These are phyloP conservation scores for Pseudomugil gertrudae DNA, from an alignment of 2,797 vertebrate species.

Conservation along the genomic window DNA sequence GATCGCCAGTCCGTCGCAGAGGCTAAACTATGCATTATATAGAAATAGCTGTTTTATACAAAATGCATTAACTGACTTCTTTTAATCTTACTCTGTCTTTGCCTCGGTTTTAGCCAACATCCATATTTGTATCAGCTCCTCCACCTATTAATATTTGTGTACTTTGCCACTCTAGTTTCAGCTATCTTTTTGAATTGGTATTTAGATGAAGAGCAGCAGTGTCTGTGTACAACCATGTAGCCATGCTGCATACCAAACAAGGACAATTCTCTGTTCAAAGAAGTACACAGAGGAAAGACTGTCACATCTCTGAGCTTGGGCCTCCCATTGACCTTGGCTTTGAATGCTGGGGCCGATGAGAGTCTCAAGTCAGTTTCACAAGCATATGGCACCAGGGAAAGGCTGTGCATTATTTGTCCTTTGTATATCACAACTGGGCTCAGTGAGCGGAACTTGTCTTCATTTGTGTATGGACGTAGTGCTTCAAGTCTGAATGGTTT, in stretches of 20 bases:
- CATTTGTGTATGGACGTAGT: constrained; percentile 22
- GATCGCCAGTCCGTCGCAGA: too few species aligned
- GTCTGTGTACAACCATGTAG: constrained; percentile 27
- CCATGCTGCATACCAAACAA: constrained; percentile 48
- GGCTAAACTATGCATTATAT: constrained; percentile 1
- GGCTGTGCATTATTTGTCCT: constrained; percentile 9
- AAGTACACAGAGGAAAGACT: constrained; percentile 41
- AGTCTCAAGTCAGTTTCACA: constrained; percentile 47
- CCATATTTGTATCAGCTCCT: constrained; percentile 7
- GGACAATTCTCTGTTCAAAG: constrained; percentile 43
- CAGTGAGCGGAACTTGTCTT: constrained; percentile 37
- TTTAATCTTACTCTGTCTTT: constrained; percentile 13
- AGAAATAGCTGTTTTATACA: constrained; percentile 9
- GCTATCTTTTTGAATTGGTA: constrained; percentile 35
- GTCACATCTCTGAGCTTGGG: constrained; percentile 30
- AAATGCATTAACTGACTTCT: constrained; percentile 3
- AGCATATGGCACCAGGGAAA: constrained; percentile 11
- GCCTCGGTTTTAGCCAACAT: constrained; percentile 20
- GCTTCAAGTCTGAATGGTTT: constrained; percentile 41
- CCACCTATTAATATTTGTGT: background rate
- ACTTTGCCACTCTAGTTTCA: constrained; percentile 15
- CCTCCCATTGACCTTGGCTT: constrained; percentile 51
- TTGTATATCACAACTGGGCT: constrained; percentile 19
- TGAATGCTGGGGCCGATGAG: constrained; percentile 47
- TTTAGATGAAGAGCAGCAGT: constrained; percentile 30